Percentiles rank a stretch among this genome's conserved stretches.
These are phyloP conservation scores for Drosophila yakuba DNA, from an alignment of 1,140 invertebrate genomes.

Conservation along the genomic window DNA sequence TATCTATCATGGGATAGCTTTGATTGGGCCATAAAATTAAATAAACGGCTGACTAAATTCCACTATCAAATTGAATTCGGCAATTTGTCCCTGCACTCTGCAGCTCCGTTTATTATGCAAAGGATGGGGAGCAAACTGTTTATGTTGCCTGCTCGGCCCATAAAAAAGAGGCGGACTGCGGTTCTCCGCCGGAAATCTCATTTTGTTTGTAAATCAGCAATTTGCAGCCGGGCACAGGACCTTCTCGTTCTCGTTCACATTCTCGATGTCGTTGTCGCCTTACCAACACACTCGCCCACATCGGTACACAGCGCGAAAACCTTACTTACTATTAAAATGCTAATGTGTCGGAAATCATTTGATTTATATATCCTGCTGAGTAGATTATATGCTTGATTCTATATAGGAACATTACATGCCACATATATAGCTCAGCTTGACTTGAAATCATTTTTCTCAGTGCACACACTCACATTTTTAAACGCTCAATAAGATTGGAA, in stretches of 20 bases:
- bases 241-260: constrained; percentile 12
- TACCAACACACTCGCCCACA: constrained; percentile 20
- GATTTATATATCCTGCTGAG: no score
- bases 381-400: no score
- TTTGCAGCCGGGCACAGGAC: constrained; percentile 71
- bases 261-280: constrained; percentile 45
- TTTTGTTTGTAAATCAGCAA: constrained; percentile 83
- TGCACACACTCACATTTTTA: constrained; percentile 58
- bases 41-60: constrained; percentile 73
- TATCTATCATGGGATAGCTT: constrained; percentile 37
- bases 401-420: no score
- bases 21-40: constrained; percentile 73
- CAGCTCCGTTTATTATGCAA: constrained; percentile 70
- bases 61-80: constrained; percentile 81
- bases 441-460: constrained; percentile 1
- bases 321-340: no score
- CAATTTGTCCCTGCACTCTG: constrained; percentile 70
- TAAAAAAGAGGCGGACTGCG: constrained; percentile 56
- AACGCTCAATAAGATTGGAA: constrained; percentile 83
- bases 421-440: no score
- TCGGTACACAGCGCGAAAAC: neutral
- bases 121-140: constrained; percentile 55
- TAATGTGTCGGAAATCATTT: no score
- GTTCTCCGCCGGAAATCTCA: constrained; percentile 67
- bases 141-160: constrained; percentile 53